phyloP scores from a whole-genome alignment of 2,888 invertebrate species.

The Suillia variegata region DNA sequence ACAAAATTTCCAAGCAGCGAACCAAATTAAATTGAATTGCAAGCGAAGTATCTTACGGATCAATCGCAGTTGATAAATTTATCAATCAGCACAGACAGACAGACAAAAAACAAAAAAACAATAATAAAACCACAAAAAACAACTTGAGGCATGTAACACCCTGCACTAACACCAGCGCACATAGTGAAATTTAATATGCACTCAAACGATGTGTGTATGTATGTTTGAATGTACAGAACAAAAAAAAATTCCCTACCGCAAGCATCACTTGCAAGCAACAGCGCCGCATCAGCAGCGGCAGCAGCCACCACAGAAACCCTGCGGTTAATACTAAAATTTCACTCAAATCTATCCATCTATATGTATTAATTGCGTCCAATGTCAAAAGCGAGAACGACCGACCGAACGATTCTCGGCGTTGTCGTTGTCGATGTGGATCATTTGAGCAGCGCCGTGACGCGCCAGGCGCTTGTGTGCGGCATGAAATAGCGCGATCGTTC shows the following conservation, averaged over 20 bases:
- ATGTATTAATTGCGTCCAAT: background rate
- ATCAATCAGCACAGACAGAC: background rate
- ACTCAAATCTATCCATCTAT: no score
- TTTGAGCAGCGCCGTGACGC: background rate
- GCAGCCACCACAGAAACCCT: background rate
- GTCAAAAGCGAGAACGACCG: background rate
- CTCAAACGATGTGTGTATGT: no score
- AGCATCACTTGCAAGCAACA: background rate
- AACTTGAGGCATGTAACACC: background rate
- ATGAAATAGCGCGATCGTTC: background rate
- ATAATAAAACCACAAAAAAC: background rate
- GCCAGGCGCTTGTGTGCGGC: background rate
- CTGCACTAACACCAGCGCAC: background rate
- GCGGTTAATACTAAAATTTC: background rate
- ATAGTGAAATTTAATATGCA: conserved; percentile 5
- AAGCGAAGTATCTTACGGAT: no score
- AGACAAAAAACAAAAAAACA: background rate
- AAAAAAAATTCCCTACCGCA: background rate
- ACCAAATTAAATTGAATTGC: no score
- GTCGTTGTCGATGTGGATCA: background rate
- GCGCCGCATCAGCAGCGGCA: background rate
- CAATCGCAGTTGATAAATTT: conserved; percentile 4
- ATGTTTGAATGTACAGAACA: no score
- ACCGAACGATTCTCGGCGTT: background rate
- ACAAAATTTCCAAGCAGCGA: no score